Conservation (phyloP, 2,113 vertebrate genomes). For the Leucoraja erinaceus region DNA sequence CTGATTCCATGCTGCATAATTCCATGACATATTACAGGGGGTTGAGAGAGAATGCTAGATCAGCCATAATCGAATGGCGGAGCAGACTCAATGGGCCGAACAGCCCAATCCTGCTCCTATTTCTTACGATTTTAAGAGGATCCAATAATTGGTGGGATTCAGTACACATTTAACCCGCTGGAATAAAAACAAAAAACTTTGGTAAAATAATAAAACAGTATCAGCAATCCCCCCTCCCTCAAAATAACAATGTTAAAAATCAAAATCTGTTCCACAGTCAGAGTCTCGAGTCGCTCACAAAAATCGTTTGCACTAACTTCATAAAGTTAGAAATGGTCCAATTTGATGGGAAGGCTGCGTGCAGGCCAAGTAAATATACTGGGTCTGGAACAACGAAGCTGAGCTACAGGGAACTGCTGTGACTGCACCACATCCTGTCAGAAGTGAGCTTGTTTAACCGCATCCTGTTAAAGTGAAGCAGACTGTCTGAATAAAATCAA, state of each 20-base stretch:
- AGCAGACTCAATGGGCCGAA: too few species aligned
- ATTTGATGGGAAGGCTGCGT: neutral
- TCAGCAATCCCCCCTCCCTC: neutral
- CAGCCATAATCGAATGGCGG: too few species aligned
- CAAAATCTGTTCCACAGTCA: neutral
- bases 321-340: neutral
- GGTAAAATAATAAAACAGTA: neutral
- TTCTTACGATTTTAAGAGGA: too few species aligned
- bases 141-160: neutral
- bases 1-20: too few species aligned
- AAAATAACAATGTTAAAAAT: neutral
- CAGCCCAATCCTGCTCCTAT: too few species aligned
- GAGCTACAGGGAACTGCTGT: neutral
- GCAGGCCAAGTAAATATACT: neutral
- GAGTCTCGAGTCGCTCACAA: neutral
- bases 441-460: slow-evolving; percentile 10
- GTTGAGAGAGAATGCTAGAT: too few species aligned
- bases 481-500: slow-evolving; percentile 16
- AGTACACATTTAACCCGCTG: too few species aligned
- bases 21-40: too few species aligned
- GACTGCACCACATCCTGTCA: neutral
- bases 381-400: neutral
- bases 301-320: neutral
- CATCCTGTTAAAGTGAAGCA: slow-evolving; percentile 22
- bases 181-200: neutral